Percentiles rank a stretch among this genome's conserved stretches.
Conservation (phyloP, 2,797 vertebrate genomes). For the Silurus aristotelis region DNA sequence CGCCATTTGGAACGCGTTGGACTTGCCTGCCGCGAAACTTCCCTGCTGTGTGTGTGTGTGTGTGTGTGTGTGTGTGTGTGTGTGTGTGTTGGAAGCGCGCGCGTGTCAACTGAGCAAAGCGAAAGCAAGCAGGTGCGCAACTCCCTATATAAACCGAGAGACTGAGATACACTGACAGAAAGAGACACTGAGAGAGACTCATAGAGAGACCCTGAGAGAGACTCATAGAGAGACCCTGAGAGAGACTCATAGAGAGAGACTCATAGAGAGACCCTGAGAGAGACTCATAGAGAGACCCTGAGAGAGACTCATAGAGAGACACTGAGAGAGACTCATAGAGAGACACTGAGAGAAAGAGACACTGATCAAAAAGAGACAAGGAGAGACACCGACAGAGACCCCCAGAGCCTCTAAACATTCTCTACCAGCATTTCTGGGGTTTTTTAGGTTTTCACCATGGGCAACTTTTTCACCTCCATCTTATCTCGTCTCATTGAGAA, state of each 20-base stretch:
- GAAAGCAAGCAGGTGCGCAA: slow-evolving; percentile 28
- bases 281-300: no score
- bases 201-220: no score
- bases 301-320: neutral
- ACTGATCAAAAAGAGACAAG: neutral
- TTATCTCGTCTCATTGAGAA: slow-evolving; percentile 27
- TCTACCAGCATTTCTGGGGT: neutral
- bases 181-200: neutral
- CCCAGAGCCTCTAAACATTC: neutral
- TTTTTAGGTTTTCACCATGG: slow-evolving; percentile 25
- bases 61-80: neutral
- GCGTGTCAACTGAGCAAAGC: slow-evolving; percentile 14
- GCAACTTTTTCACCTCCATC: slow-evolving; percentile 21
- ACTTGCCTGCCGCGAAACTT: neutral
- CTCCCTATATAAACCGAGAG: neutral
- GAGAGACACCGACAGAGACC: neutral
- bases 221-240: neutral
- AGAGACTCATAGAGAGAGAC: no score
- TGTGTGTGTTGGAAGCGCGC: neutral
- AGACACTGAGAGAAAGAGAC: neutral
- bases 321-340: neutral
- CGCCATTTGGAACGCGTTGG: slow-evolving; percentile 49
- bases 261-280: neutral
- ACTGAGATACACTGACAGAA: neutral
- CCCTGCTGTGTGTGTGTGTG: neutral